Percentiles rank a stretch among this genome's conserved stretches.
These are phyloP conservation scores for Elanus axillaris DNA, from an alignment of 2,113 vertebrate species.

Conservation along the genomic window DNA sequence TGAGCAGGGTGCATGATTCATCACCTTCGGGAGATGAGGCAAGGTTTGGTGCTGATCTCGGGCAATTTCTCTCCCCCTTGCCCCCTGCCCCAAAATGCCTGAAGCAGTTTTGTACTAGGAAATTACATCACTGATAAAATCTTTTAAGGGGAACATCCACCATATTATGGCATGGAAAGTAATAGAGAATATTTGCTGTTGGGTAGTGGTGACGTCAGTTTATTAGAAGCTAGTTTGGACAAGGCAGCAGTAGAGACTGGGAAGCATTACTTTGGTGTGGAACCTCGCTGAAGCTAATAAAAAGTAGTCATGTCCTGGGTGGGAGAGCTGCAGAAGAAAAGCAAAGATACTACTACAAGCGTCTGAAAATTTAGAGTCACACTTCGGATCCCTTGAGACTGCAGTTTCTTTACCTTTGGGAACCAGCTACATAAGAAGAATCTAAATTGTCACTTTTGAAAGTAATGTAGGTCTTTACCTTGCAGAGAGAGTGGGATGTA, in stretches of 20 bases:
- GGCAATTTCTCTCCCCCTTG: not conserved
- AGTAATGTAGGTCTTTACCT: not conserved
- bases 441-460: not conserved
- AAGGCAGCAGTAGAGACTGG: not conserved
- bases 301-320: not conserved
- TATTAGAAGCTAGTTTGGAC: not conserved
- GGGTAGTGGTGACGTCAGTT: not conserved
- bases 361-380: not conserved
- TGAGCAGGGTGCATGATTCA: conserved; percentile 46
- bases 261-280: not conserved
- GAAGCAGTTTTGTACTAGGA: conserved; percentile 30
- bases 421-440: not conserved
- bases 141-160: not conserved
- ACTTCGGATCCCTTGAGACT: not conserved
- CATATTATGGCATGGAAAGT: not conserved
- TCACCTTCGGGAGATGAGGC: conserved; percentile 45
- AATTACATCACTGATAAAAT: conserved; percentile 51
- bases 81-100: not conserved
- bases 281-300: not conserved
- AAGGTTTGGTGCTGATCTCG: conserved; percentile 59
- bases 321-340: not conserved
- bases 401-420: not conserved
- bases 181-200: not conserved
- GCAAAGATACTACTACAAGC: not conserved
- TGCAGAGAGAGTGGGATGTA: not conserved